phyloP scores from a whole-genome alignment of 2,797 vertebrate genomes.

The Protonibea diacanthus region DNA sequence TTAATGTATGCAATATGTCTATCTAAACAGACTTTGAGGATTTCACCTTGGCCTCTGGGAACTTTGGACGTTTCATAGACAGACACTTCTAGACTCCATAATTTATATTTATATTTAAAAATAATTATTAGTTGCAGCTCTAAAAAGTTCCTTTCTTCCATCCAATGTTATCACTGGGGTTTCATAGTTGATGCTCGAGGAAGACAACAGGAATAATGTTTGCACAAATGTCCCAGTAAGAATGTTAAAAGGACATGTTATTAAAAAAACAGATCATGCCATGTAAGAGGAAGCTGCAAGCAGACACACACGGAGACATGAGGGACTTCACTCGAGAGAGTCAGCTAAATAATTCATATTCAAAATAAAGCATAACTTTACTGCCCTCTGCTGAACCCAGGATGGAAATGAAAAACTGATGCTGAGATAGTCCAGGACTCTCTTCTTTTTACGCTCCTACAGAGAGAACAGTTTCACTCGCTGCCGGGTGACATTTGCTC shows the following conservation, averaged over 20 bases:
- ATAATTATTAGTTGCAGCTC: not conserved
- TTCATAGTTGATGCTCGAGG: not conserved
- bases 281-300: constrained; percentile 5
- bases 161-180: not conserved
- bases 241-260: not conserved
- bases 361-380: constrained; percentile 60
- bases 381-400: constrained; percentile 67
- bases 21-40: not conserved
- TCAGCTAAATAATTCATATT: constrained; percentile 65
- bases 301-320: constrained; percentile 10
- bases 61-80: not conserved
- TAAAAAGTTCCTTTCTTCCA: not conserved
- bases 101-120: too few species aligned
- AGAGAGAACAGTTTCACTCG: not conserved
- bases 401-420: constrained; percentile 28
- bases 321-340: constrained; percentile 16
- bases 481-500: constrained; percentile 24
- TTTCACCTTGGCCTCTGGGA: not conserved
- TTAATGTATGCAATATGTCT: too few species aligned
- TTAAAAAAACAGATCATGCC: not conserved
- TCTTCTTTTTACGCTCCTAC: not conserved
- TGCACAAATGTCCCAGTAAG: not conserved
- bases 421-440: not conserved
- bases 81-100: too few species aligned
- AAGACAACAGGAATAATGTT: not conserved